A percentile compares a stretch with the other conserved stretches of the same genome.
Evolutionary conservation across 2,113 vertebrate genomes (phyloP).

Genomic region (Macrotis lagotis): DNA sequence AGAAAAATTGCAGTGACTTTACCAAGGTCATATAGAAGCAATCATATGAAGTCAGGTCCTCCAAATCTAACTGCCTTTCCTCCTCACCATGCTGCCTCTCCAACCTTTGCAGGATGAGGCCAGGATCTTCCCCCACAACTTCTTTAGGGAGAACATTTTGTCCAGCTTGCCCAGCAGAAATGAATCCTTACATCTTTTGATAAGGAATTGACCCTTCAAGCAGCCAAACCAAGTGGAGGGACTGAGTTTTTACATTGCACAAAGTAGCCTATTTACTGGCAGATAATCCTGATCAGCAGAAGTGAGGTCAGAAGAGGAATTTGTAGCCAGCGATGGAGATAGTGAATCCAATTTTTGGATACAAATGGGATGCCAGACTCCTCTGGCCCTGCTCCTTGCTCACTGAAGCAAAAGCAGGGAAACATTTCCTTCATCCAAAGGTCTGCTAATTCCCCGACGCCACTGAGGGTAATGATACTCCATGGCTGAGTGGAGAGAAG

Average conservation of each 20-base stretch:
- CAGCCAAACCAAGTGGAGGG: background rate
- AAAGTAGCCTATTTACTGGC: background rate
- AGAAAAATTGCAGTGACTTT: background rate
- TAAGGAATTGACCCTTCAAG: background rate
- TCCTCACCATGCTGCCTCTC: background rate
- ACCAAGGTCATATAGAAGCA: background rate
- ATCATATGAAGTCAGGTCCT: background rate
- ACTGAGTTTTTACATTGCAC: constrained; percentile 27
- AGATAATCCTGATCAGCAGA: background rate
- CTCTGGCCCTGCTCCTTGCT: constrained; percentile 42
- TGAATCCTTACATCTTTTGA: background rate
- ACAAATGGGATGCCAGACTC: constrained; percentile 52
- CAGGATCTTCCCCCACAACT: background rate
- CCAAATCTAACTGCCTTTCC: background rate
- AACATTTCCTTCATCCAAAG: constrained; percentile 27
- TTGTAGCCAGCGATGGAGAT: constrained; percentile 50
- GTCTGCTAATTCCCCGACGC: background rate
- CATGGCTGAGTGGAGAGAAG: background rate
- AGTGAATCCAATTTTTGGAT: constrained; percentile 56
- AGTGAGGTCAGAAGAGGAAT: constrained; percentile 54
- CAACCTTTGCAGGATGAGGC: background rate
- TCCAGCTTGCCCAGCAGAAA: background rate
- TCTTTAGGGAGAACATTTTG: background rate
- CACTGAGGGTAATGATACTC: background rate
- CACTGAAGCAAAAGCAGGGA: background rate